A percentile compares a stretch with the other conserved stretches of the same genome.
Conservation (phyloP, 2,797 vertebrate species). For the Hippopotamyrus pictus region DNA sequence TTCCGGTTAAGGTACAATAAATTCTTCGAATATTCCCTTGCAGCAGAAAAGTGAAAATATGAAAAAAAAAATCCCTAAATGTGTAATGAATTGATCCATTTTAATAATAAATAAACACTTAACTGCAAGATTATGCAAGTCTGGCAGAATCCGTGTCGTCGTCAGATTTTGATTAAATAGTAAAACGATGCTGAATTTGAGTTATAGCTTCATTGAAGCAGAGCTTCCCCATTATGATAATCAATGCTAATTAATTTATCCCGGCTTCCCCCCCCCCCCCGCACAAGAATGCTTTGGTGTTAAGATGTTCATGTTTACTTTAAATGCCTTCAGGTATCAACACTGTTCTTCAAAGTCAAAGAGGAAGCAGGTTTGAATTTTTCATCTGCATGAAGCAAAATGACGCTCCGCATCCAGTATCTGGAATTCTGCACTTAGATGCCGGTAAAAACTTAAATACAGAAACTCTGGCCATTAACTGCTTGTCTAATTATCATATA, state of each 20-base stretch:
- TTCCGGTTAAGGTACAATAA: neutral
- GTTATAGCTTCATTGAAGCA: neutral
- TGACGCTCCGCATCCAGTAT: neutral
- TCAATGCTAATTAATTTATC: neutral
- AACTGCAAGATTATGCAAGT: neutral
- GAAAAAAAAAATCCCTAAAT: neutral
- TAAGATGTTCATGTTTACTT: neutral
- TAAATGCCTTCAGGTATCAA: slow-evolving; percentile 15
- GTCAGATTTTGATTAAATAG: neutral
- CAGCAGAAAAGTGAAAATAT: neutral
- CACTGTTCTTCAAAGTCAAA: slow-evolving; percentile 1
- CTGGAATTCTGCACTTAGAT: neutral
- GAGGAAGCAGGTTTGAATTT: slow-evolving; percentile 1
- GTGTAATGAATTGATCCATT: neutral
- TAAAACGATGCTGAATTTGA: neutral
- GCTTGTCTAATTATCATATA: slow-evolving; percentile 1
- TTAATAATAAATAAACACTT: neutral
- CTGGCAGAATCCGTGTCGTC: neutral
- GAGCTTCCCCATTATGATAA: neutral
- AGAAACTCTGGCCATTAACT: neutral
- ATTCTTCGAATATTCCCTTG: neutral
- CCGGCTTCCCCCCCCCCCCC: neutral
- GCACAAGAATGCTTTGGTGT: neutral
- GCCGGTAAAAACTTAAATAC: neutral
- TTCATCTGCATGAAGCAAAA: neutral